Conservation (phyloP, 2,888 invertebrate species). For the Nomada ferruginata region DNA sequence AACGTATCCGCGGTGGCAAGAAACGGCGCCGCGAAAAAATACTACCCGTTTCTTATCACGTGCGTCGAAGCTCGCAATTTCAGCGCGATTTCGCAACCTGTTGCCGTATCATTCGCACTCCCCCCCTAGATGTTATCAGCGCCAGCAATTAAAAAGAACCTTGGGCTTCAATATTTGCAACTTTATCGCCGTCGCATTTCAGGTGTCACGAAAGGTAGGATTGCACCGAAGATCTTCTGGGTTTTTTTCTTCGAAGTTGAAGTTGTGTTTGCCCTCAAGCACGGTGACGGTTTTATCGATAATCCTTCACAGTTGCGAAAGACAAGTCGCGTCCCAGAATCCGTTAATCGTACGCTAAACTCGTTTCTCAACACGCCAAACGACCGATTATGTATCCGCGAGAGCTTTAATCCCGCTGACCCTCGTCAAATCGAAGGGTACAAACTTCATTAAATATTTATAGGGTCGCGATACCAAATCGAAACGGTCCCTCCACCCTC, state of each 20-base stretch:
- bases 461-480: slow-evolving; percentile 65
- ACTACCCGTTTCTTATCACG: not conserved
- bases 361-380: slow-evolving; percentile 48
- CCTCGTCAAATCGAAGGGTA: slow-evolving; percentile 69
- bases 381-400: slow-evolving; percentile 47
- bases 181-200: not conserved
- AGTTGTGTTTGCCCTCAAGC: not conserved
- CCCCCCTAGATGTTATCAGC: not conserved
- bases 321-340: not conserved
- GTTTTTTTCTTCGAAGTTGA: not conserved
- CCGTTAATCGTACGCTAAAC: slow-evolving; percentile 43
- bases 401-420: slow-evolving; percentile 66
- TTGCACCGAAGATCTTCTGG: too few relatives aligned
- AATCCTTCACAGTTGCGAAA: not conserved
- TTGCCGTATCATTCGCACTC: slow-evolving; percentile 31
- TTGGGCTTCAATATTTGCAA: not conserved
- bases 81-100: slow-evolving; percentile 35
- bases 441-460: slow-evolving; percentile 69
- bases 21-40: slow-evolving; percentile 17
- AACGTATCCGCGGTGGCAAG: slow-evolving; percentile 24
- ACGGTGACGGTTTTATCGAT: too few relatives aligned
- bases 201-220: too few relatives aligned
- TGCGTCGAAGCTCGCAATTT: not conserved
- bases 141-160: not conserved
- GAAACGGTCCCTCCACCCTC: slow-evolving; percentile 42